Evolutionary conservation across 2,888 invertebrate species (phyloP), one percentile per base, ranked within the genome.

Genomic region (Notodonta ziczac): DNA sequence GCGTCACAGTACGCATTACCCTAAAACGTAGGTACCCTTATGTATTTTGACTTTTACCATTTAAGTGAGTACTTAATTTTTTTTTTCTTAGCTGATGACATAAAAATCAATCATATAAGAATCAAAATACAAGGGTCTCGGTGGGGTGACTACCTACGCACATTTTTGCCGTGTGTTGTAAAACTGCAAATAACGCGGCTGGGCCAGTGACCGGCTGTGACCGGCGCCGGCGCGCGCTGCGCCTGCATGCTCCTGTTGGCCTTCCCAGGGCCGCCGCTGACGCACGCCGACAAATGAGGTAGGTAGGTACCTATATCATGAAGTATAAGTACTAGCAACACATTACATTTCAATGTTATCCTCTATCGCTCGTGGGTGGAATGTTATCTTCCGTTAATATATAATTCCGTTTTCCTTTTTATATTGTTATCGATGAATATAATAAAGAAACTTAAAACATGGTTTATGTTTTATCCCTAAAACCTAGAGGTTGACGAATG

Each of bases 191-290:
- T 7, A 35, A 10, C 50, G 50, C 50, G 50, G 50, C 16, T 16
- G 10, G 50, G 50, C 50, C 50, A 50, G 50, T 50, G 50, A 50
- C 50, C 50, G 50, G 50, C 58, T 61, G 59, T 70, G 73, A 69
- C 70, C 74, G 67, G 62, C 51, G 12, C 42, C 58, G 56, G 72
- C 58, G 46, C 63, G 53, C 39, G 13, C 42, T 40, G 5, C 10
- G 7, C 55, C 13, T 14, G 6, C 55, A 39, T 13, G 35, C 32
- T 35, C 54, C 35, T 35, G 13, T 58, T 55, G 67, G 66, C 69
- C 66, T 69, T 62, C 61, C 65, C 62, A 59, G 56, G 59, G 16
- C 57, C 35, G 16, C 57, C 35, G 56, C 39, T 52, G 53, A 32
- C 59, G 55, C 32, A 7, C 9, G 32, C 44, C 32, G 16, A 4